Base-by-base conservation (phyloP, 2,888 invertebrate species). In the Lepetodrilus schrolli region DNA sequence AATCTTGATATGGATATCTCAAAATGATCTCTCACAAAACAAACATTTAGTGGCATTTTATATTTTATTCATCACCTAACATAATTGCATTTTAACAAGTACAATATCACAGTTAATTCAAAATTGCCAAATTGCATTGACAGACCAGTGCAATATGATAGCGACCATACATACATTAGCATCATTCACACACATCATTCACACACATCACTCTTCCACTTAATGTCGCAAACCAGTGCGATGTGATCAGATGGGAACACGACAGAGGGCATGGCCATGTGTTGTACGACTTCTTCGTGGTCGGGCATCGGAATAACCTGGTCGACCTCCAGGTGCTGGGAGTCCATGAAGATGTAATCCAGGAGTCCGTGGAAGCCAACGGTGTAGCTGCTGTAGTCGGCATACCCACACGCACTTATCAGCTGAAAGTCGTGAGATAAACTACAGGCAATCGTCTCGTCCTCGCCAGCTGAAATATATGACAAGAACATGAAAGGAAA, bases 161-260 rank as follows among this genome's bases (percentile, higher is more conserved):
- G n/a, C n/a, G n/a, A n/a, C n/a, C n/a, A n/a, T n/a, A n/a, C n/a
- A n/a, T n/a, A n/a, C n/a, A n/a, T n/a, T n/a, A n/a, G n/a, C n/a
- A n/a, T n/a, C n/a, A n/a, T n/a, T n/a, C n/a, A n/a, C n/a, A n/a
- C n/a, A n/a, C n/a, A n/a, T n/a, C n/a, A n/a, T n/a, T 43, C 43
- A 58, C 21, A 10, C 1, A 7, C 47, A n/a, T 73, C 48, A 8
- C 48, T 65, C 21, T 82, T 84, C 87, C 87, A 89, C 26, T 73
- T 81, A 4, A 90, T 66, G 69, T 89, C 89, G 85, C 89, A 89
- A 5, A 97, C 92, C 66, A 98, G 91, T 13, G 98, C 94, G 78
- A 99, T 92, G 90, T 99, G 98, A 92, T 99, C 98, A 1, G 98
- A 98, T 0, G 98, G 98, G 90, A 95, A 95, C 1, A 95, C 94